Conservation (phyloP, 2,797 vertebrate species). For the Manis pentadactyla region DNA sequence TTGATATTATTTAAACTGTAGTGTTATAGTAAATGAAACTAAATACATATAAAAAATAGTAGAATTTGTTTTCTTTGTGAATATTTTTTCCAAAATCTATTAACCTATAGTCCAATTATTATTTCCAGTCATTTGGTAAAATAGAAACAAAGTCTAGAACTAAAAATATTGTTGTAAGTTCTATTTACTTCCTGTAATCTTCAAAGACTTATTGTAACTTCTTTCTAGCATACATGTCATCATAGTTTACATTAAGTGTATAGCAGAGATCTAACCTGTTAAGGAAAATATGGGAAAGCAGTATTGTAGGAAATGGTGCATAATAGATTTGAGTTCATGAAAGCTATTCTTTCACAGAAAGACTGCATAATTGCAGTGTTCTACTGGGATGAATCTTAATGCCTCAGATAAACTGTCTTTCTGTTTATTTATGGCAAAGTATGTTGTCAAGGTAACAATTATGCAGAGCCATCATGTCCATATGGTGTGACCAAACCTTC, state of each 20-base stretch:
- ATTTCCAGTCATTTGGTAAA: constrained; percentile 3
- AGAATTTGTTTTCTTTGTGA: background rate
- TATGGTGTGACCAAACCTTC: constrained; percentile 39
- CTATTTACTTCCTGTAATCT: constrained; percentile 20
- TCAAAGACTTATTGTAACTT: background rate
- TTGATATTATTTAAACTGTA: background rate
- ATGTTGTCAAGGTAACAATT: constrained; percentile 30
- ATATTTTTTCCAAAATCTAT: background rate
- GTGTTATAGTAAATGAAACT: background rate
- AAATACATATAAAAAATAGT: background rate
- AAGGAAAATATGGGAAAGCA: background rate
- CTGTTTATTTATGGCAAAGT: constrained; percentile 46
- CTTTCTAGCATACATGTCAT: background rate
- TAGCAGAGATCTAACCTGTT: background rate
- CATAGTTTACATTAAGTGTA: background rate
- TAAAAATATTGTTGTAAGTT: background rate
- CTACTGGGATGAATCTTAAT: constrained; percentile 51
- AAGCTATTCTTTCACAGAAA: constrained; percentile 52
- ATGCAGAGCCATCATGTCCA: background rate
- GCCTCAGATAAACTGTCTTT: constrained; percentile 20
- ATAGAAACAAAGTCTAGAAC: background rate
- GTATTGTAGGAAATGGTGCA: background rate
- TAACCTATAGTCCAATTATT: background rate
- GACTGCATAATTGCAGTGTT: constrained; percentile 45
- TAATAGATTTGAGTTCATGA: constrained; percentile 25